Percentiles rank a stretch among this genome's conserved stretches.
phyloP scores from a whole-genome alignment of 1,140 invertebrate genomes.

The Drosophila nebulosa region DNA sequence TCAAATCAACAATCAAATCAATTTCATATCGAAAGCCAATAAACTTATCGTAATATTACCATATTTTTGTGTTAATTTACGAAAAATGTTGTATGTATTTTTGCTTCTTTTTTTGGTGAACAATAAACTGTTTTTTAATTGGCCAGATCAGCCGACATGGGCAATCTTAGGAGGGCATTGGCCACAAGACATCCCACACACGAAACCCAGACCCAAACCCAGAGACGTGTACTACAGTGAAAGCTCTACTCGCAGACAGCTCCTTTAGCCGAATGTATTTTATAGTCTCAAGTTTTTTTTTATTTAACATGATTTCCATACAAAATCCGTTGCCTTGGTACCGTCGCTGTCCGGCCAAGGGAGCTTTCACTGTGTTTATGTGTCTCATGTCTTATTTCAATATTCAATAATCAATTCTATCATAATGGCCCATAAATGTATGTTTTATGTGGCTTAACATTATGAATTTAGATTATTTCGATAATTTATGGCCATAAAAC shows the following conservation, averaged over 20 bases:
- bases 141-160: background rate
- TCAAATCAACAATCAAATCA: background rate
- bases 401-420: no score
- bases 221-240: no score
- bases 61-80: constrained; percentile 9
- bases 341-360: no score
- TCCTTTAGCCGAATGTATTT: no score
- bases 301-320: background rate
- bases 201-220: background rate
- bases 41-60: constrained; percentile 9
- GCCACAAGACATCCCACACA: background rate
- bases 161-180: background rate
- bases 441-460: background rate
- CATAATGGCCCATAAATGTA: background rate
- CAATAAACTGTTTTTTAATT: background rate
- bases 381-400: no score
- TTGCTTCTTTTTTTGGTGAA: background rate
- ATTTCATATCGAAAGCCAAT: constrained; percentile 17
- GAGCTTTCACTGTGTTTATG: no score
- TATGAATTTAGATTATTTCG: background rate
- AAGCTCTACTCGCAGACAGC: no score
- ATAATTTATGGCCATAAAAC: background rate
- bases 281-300: no score
- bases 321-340: no score
- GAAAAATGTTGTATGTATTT: background rate